A percentile compares a stretch with the other conserved stretches of the same genome.
Conservation (phyloP, 2,797 vertebrate genomes). For the Thamnophis elegans region DNA sequence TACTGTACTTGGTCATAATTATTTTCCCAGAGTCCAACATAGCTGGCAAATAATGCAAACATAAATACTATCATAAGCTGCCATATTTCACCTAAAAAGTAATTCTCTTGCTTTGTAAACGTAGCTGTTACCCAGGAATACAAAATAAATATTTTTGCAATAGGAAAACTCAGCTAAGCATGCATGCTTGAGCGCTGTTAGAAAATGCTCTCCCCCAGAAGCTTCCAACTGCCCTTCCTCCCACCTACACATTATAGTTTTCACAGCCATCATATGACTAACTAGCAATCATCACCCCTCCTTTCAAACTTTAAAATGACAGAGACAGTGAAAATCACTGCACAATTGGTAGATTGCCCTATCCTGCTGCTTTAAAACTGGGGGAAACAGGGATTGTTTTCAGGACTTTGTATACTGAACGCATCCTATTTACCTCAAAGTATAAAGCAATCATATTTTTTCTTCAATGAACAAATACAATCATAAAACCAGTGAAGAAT, state of each 20-base stretch:
- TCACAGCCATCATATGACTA: background rate
- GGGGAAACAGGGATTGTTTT: background rate
- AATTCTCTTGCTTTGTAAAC: constrained; percentile 33
- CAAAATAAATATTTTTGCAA: constrained; percentile 7
- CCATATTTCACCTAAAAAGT: background rate
- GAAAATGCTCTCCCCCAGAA: background rate
- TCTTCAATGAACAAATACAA: background rate
- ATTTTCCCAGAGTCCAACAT: background rate
- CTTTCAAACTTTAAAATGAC: background rate
- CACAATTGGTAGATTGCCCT: background rate
- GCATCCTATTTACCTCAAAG: background rate
- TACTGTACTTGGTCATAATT: background rate
- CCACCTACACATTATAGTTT: background rate
- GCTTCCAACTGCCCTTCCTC: background rate
- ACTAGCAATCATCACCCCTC: background rate
- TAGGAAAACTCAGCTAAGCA: background rate
- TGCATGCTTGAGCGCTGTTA: background rate
- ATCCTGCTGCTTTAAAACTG: background rate
- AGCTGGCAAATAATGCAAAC: constrained; percentile 20
- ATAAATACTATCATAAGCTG: constrained; percentile 24
- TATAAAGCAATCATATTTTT: background rate
- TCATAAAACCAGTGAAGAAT: background rate
- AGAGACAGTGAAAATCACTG: background rate
- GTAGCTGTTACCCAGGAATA: constrained; percentile 8
- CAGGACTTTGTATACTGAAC: background rate